phyloP scores from a whole-genome alignment of 2,888 invertebrate genomes.

The Drosophila planitibia region DNA sequence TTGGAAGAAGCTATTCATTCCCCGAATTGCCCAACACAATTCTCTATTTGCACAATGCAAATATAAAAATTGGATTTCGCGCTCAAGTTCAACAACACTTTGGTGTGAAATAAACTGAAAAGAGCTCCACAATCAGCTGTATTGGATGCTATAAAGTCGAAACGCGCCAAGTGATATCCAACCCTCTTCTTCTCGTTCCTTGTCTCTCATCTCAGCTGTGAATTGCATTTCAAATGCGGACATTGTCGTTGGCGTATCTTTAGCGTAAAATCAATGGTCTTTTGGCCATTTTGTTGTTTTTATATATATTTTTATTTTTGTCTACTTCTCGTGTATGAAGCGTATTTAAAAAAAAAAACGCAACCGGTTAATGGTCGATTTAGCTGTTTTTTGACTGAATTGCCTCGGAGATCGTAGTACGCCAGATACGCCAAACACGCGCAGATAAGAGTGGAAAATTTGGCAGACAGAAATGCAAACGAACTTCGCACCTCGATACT shows the following conservation, averaged over 20 bases:
- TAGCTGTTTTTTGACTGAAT: constrained; percentile 70
- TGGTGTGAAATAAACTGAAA: background rate
- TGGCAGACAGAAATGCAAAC: constrained; percentile 35
- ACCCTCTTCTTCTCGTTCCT: background rate
- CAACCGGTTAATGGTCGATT: constrained; percentile 71
- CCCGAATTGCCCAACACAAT: background rate
- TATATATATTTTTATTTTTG: background rate
- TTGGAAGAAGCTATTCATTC: background rate
- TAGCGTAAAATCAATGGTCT: constrained; percentile 42
- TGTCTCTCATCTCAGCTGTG: background rate
- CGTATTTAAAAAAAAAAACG: constrained; percentile 26
- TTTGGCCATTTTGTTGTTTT: background rate
- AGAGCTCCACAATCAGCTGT: background rate
- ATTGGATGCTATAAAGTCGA: background rate
- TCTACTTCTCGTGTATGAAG: background rate
- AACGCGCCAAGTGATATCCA: background rate
- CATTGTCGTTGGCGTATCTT: constrained; percentile 12
- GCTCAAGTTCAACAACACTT: background rate
- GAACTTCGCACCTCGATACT: constrained; percentile 5
- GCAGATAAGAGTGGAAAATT: constrained; percentile 69
- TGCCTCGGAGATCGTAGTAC: constrained; percentile 5
- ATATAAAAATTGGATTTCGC: background rate
- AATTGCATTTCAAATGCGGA: constrained; percentile 42
- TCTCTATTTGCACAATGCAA: background rate
- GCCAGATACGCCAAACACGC: constrained; percentile 42